A percentile compares a stretch with the other conserved stretches of the same genome.
Conservation (phyloP, 2,113 vertebrate species). For the Strigops habroptila region DNA sequence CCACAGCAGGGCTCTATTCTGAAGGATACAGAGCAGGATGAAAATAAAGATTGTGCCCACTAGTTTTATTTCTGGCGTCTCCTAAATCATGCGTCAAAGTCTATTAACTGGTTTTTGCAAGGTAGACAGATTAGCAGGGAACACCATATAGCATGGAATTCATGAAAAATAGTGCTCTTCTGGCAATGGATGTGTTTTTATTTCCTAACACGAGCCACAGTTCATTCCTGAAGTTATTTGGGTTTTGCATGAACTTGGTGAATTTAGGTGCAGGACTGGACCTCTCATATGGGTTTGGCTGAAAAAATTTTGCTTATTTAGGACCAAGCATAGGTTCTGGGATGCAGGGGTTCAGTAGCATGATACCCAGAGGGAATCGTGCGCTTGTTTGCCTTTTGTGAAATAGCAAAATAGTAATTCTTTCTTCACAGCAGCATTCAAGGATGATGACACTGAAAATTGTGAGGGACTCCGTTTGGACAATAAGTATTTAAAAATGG, state of each 20-base stretch:
- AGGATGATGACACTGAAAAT: neutral
- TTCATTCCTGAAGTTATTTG: neutral
- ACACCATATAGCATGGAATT: accelerated
- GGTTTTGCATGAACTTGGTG: neutral
- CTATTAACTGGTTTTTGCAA: neutral
- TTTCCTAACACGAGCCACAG: neutral
- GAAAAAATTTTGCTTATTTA: neutral
- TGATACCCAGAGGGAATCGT: neutral
- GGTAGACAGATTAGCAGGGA: neutral
- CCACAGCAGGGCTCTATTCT: neutral
- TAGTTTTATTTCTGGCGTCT: neutral
- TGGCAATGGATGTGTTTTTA: neutral
- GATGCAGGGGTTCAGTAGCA: neutral
- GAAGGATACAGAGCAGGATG: neutral
- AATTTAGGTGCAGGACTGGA: neutral
- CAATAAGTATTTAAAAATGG: neutral
- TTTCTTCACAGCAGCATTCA: neutral
- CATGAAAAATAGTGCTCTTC: neutral
- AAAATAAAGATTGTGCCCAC: neutral
- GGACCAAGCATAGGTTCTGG: neutral
- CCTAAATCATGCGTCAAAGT: neutral
- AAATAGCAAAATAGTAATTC: neutral
- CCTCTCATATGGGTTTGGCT: neutral
- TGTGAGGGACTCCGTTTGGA: neutral
- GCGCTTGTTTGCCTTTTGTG: neutral